Base-by-base conservation (phyloP, 2,888 invertebrate genomes). In the Ctena decussata region DNA sequence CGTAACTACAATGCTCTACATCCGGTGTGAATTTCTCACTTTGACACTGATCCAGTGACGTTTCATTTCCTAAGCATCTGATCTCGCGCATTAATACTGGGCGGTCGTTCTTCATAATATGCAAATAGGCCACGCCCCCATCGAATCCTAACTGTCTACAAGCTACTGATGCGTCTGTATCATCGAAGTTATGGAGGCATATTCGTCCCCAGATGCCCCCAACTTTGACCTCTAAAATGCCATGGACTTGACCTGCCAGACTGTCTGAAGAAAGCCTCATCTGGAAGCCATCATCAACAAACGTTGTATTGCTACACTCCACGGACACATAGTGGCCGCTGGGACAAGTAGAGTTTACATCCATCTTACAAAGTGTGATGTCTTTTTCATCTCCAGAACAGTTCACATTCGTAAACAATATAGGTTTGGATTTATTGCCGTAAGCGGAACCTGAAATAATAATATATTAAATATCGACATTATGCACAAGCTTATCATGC, bases 181-280 rank as follows among this genome's bases (percentile, higher is more conserved):
- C 95, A 12, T 97, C 97, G 93, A 98, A 98, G 89, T 97, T 97
- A 89, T 97, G 97, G 93, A 97, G 97, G 94, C 98, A 98, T 15
- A 98, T 96, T 86, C 97, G 97, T 0, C 98, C 98, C 97, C 97
- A 97, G 82, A 96, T 96, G 0, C 97, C 97, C 82, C 96, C 95
- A 97, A 97, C 96, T 95, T 97, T 97, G 1, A 98, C 97, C 96
- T 97, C 97, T 15, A 98, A 95, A 30, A 94, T 94, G 18, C 94
- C 94, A 76, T 93, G 92, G 21, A 89, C 76, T 57, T 73, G 46
- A 69, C 90, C 87, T 6, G 91, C 84, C 2, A 93, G 82, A 44
- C 90, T 91, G 49, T 93, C 93, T 12, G 89, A 74, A 0, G 91
- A 87, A 11, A 92, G 79, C 1, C 91, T 80, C 30, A 91, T 72